Percentiles rank a stretch among this genome's conserved stretches.
Conservation (phyloP, 2,888 invertebrate genomes). For the Sesia apiformis region DNA sequence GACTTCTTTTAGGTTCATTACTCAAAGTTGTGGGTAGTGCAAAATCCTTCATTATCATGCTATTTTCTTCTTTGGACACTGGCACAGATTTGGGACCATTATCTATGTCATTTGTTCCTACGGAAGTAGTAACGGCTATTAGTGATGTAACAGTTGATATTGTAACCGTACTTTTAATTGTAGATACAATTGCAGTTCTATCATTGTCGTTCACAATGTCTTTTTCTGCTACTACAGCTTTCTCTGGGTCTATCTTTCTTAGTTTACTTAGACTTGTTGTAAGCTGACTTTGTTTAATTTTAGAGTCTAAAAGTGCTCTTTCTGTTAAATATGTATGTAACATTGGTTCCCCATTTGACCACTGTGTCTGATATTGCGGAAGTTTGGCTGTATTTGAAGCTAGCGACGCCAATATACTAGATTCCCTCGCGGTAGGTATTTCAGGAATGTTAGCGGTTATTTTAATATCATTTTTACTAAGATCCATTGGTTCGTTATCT, state of each 20-base stretch:
- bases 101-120: constrained; percentile 19
- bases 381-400: constrained; percentile 77
- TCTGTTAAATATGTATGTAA: constrained; percentile 83
- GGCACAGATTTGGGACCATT: constrained; percentile 15
- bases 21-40: not conserved
- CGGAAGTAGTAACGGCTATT: constrained; percentile 6
- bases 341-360: constrained; percentile 77
- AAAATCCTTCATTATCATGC: not conserved
- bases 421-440: constrained; percentile 77
- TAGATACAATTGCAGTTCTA: constrained; percentile 16
- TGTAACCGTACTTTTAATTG: constrained; percentile 16
- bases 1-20: constrained; percentile 33
- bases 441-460: constrained; percentile 49
- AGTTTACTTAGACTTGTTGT: constrained; percentile 47
- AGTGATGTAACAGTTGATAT: constrained; percentile 3
- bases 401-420: constrained; percentile 75
- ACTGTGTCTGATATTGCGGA: constrained; percentile 72
- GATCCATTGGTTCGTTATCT: constrained; percentile 72
- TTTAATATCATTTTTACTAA: constrained; percentile 59
- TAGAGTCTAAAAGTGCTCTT: constrained; percentile 79
- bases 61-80: constrained; percentile 28
- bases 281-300: constrained; percentile 80
- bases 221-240: constrained; percentile 30
- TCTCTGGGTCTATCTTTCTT: constrained; percentile 49
- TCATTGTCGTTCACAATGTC: constrained; percentile 18